phyloP scores from a whole-genome alignment of 2,888 invertebrate genomes.

The Phrixothrix hirtus region DNA sequence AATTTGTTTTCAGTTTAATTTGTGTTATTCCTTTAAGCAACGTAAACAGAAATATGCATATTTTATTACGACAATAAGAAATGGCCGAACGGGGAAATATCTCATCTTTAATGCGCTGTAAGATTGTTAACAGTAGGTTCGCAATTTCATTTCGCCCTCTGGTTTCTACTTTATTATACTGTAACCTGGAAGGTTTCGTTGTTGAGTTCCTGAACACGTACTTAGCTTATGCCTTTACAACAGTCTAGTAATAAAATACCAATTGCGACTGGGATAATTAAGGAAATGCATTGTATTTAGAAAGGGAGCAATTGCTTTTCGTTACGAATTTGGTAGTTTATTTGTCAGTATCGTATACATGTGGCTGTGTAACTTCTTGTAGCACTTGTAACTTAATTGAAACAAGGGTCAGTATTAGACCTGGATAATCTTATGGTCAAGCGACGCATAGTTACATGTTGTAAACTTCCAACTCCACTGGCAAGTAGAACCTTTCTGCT shows the following conservation, averaged over 20 bases:
- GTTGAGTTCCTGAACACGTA: constrained; percentile 27
- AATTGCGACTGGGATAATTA: constrained; percentile 21
- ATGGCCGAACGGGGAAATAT: constrained; percentile 24
- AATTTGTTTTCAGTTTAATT: too few species aligned
- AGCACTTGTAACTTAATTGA: too few species aligned
- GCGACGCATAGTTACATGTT: too few species aligned
- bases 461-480: too few species aligned
- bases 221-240: constrained; percentile 26
- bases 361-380: too few species aligned
- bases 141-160: constrained; percentile 26
- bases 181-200: constrained; percentile 19
- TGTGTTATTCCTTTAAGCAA: too few species aligned
- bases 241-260: constrained; percentile 18
- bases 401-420: too few species aligned
- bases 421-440: too few species aligned
- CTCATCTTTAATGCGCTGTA: constrained; percentile 22
- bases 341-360: too few species aligned
- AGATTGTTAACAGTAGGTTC: constrained; percentile 25
- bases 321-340: background rate
- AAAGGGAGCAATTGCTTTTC: background rate
- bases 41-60: too few species aligned
- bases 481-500: too few species aligned
- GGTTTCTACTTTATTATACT: constrained; percentile 21
- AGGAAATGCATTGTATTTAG: constrained; percentile 9
- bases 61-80: constrained; percentile 19